Evolutionary conservation across 2,888 invertebrate genomes (phyloP).

Genomic region (Frankliniella fusca): DNA sequence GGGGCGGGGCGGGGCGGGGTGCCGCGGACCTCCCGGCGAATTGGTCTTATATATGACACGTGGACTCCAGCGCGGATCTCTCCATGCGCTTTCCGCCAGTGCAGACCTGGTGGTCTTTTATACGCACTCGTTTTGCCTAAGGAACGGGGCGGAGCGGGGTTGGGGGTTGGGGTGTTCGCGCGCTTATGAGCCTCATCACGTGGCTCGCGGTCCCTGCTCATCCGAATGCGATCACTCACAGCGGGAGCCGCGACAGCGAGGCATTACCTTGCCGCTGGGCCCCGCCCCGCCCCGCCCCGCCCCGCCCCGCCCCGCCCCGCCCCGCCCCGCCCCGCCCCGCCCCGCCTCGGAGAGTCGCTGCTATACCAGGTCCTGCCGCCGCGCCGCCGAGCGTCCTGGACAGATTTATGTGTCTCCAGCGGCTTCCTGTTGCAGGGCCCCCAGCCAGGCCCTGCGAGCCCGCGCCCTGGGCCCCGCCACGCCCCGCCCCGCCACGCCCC

Average conservation of each 20-base stretch:
- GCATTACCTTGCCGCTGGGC: not conserved
- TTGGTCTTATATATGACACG: not conserved
- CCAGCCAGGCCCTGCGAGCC: not conserved
- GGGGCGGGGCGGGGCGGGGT: not conserved
- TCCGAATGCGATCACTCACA: slow-evolving; percentile 4
- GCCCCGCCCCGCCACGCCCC: not conserved
- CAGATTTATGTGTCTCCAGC: slow-evolving; percentile 22
- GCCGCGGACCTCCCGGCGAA: too few species aligned
- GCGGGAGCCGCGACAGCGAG: not conserved
- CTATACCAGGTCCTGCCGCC: not conserved
- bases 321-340: slow-evolving; percentile 1
- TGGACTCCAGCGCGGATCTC: not conserved
- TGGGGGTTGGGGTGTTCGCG: not conserved
- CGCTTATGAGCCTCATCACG: too few species aligned
- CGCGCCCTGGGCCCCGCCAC: not conserved
- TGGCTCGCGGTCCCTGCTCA: not conserved
- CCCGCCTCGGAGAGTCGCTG: not conserved
- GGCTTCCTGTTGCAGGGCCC: slow-evolving; percentile 20
- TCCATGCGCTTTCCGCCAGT: too few species aligned
- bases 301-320: slow-evolving; percentile 6
- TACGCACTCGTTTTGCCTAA: too few species aligned
- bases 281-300: slow-evolving; percentile 5
- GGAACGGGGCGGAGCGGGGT: not conserved
- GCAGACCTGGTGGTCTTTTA: too few species aligned
- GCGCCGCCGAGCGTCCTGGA: not conserved